A percentile compares a stretch with the other conserved stretches of the same genome.
Conservation (phyloP, 2,888 invertebrate genomes). For the Nematopogon swammerdamellus region DNA sequence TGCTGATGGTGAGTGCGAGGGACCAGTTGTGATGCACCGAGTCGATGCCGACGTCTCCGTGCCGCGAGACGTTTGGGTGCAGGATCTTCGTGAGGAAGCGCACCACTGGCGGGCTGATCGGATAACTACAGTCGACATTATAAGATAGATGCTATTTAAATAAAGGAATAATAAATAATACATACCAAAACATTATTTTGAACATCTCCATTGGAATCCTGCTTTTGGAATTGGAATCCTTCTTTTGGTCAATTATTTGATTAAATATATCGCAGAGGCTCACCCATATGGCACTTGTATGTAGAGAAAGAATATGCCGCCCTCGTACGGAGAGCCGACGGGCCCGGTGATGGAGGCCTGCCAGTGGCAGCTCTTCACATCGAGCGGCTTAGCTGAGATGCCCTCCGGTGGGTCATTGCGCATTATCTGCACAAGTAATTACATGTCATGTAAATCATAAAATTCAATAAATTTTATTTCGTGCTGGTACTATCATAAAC, state of each 20-base stretch:
- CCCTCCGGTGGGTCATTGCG: constrained; percentile 81
- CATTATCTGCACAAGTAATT: constrained; percentile 38
- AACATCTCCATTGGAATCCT: no score
- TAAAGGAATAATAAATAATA: no score
- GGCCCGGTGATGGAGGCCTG: constrained; percentile 92
- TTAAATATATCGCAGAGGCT: no score
- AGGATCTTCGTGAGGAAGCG: constrained; percentile 90
- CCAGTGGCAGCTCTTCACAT: constrained; percentile 85
- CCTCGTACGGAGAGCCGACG: constrained; percentile 90
- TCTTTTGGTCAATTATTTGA: no score
- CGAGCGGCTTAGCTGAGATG: constrained; percentile 77
- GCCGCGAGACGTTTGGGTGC: constrained; percentile 92
- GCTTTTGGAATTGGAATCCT: no score
- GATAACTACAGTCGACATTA: constrained; percentile 71
- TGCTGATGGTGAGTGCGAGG: constrained; percentile 87
- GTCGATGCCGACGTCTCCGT: constrained; percentile 94
- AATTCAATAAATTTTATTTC: no score
- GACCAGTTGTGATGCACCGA: constrained; percentile 96
- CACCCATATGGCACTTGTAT: constrained; percentile 84
- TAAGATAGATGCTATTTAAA: no score
- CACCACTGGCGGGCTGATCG: constrained; percentile 88
- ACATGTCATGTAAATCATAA: no score
- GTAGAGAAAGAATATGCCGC: constrained; percentile 88
- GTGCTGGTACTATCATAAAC: no score
- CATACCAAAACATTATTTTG: no score